Base-by-base conservation (phyloP, 2,888 invertebrate genomes). In the Pemphredon lugubris region DNA sequence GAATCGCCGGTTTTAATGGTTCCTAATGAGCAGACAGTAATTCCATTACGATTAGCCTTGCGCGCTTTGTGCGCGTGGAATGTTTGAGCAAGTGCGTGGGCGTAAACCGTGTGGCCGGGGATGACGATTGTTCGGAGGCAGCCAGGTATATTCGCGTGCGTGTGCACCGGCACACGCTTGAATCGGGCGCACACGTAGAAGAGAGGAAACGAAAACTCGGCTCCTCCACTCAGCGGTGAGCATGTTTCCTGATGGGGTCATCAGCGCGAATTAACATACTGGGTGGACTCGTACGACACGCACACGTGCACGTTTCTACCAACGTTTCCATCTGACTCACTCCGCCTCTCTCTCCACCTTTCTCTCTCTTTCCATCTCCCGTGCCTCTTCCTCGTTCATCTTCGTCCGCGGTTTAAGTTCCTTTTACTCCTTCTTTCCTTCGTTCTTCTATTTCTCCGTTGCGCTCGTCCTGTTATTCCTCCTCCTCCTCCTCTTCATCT, bases 221-320 rank as follows among this genome's bases (percentile, higher is more conserved):
- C 80, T 83, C 79, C 79, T 79, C 77, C 76, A 75, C 76, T 82
- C 79, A 77, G 77, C 82, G 79, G 79, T 73, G 80, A 83, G 85
- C 86, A 87, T 88, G 86, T 86, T 87, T 84, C 79, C 84, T 88
- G 88, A 89, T 88, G 88, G 88, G 88, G 88, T 89, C 88, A 89
- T 89, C 88, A 80, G 85, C 80, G 88, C 82, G 87, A 89, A 88
- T 89, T 89, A 89, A 88, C 89, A 89, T 89, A 89, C 87, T 85
- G 84, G 88, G 87, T 85, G 81, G 83, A 84, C 85, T 83, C 83
- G 83, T 83, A 81, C 77, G 77, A 83, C 77, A 77, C 77, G 76
- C 82, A 81, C 88, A 82, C 81, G 76, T 69, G 74, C 73, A 53
- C 70, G 37, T 75, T 77, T 72, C 77, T 57, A 66, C 71, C 77